phyloP scores from a whole-genome alignment of 2,113 vertebrate species.

The Leptosomus discolor region DNA sequence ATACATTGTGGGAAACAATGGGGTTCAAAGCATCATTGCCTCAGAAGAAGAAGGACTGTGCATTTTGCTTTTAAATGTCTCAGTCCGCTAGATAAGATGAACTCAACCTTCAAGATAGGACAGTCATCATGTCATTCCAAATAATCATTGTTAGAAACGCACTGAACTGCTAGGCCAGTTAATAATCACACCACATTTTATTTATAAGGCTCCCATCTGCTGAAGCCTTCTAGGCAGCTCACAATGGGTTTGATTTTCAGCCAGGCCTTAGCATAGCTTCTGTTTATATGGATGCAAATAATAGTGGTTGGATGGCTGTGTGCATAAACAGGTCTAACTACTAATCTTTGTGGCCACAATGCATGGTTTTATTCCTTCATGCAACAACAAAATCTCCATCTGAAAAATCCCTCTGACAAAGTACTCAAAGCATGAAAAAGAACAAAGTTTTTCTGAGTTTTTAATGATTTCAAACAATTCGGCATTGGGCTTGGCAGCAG shows the following conservation, averaged over 20 bases:
- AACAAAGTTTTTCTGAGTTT: not conserved
- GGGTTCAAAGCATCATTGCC: constrained; percentile 1
- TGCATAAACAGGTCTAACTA: constrained; percentile 60
- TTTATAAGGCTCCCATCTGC: constrained; percentile 78
- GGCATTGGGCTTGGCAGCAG: not conserved
- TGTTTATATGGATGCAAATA: constrained; percentile 63
- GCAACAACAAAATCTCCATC: constrained; percentile 15
- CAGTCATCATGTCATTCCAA: constrained; percentile 61
- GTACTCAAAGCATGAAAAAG: not conserved
- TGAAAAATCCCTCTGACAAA: constrained; percentile 13
- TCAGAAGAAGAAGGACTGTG: not conserved
- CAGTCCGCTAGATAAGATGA: constrained; percentile 37
- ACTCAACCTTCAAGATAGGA: constrained; percentile 60
- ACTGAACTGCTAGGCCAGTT: constrained; percentile 68
- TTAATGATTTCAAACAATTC: not conserved
- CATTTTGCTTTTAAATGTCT: constrained; percentile 53
- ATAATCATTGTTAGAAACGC: constrained; percentile 65
- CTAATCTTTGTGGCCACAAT: constrained; percentile 8
- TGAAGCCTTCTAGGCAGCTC: constrained; percentile 73
- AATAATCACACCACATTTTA: constrained; percentile 73
- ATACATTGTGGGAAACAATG: not conserved
- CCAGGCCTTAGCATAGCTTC: constrained; percentile 51
- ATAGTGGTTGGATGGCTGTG: constrained; percentile 24
- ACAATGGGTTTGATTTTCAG: constrained; percentile 62
- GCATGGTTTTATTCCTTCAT: constrained; percentile 12